Evolutionary conservation across 2,797 vertebrate species (phyloP), one percentile per base, ranked within the genome.

Genomic region (Phyllotis vaccarum): DNA sequence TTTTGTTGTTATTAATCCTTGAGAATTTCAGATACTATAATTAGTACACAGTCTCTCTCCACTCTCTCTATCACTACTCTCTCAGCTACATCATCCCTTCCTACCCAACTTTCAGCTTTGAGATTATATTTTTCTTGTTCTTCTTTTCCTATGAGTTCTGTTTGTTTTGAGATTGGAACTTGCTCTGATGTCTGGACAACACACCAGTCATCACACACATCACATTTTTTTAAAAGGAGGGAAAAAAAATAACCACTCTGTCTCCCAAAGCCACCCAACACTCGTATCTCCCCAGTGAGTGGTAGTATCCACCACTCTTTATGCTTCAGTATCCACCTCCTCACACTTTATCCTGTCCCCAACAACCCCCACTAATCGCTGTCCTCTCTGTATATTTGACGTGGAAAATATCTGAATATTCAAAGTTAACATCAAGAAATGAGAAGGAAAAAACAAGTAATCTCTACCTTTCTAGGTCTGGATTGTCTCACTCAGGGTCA

Each of bases 211-310:
- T 62, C 80, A 62, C 0, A 31, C 12, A 62, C 5, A 62, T 46
- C 8, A 60, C 0, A 1, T 64, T 31, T 43, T 43, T 19, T 11
- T 12, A 3, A 62, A 40, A 5, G 2, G 10, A 19, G 16, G n/a
- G 1, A 22, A 46, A 9, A 2, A 43, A 62, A 37, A n/a, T 56
- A 58, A 37, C 7, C 29, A 31, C 1, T 34, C 29, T 17, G 11
- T 22, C 17, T 46, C 10, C 16, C 17, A 6, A 64, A 64, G 17
- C 10, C 11, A 14, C 62, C 16, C 29, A 58, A 31, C 19, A 24
- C 24, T 60, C 5, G 29, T 82, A 43, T 40, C 10, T 60, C 24
- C 14, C 1, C 60, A 62, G 24, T 24, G 11, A 62, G 22, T 82
- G 16, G 14, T n/a, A n/a, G n/a, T n/a, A n/a, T n/a, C n/a, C n/a